Evolutionary conservation across 2,113 vertebrate genomes (phyloP).

Genomic region (Micronisus gabar): DNA sequence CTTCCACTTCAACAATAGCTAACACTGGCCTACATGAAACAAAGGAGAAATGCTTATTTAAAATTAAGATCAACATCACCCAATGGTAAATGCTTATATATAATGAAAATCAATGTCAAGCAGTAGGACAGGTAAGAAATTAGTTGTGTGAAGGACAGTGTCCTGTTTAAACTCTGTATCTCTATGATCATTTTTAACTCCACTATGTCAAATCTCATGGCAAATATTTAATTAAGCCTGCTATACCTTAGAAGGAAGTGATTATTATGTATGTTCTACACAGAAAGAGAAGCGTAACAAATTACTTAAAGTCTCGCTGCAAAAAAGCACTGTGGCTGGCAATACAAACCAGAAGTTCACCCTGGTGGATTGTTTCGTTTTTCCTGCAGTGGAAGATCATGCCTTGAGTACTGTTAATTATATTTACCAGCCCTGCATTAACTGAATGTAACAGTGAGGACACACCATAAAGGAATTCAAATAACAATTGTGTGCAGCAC

Average conservation of each 20-base stretch:
- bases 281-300: neutral
- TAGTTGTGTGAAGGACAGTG: neutral
- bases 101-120: neutral
- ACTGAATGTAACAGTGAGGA: neutral
- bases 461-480: neutral
- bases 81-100: neutral
- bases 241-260: neutral
- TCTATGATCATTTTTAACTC: neutral
- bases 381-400: neutral
- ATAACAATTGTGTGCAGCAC: neutral
- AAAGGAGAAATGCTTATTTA: neutral
- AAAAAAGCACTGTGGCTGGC: neutral
- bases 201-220: neutral
- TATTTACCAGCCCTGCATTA: neutral
- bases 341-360: neutral
- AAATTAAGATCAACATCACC: neutral
- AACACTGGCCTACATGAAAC: conserved; percentile 73
- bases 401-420: neutral
- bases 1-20: conserved; percentile 80
- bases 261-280: neutral
- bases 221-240: neutral
- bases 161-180: neutral
- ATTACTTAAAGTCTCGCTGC: neutral
- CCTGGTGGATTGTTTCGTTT: neutral
- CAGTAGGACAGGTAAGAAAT: neutral